Percentiles rank a stretch among this genome's conserved stretches.
Conservation (phyloP, 2,888 invertebrate genomes). For the Entomobrya proxima region DNA sequence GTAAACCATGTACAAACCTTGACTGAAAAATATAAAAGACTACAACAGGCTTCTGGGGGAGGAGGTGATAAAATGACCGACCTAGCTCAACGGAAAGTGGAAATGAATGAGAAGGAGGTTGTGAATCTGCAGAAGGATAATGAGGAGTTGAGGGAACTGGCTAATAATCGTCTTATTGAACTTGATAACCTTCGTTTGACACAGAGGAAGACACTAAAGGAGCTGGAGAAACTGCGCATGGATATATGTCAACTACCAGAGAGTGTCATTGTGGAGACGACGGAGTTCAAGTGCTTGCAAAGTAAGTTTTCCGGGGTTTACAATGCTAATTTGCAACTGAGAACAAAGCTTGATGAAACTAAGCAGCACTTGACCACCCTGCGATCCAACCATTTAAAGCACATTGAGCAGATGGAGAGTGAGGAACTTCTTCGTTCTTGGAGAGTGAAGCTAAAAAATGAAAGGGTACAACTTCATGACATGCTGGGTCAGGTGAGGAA, state of each 20-base stretch:
- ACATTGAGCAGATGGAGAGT: constrained; percentile 99
- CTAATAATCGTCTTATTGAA: constrained; percentile 94
- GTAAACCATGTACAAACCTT: constrained; percentile 73
- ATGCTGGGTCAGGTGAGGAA: constrained; percentile 93
- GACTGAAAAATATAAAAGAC: constrained; percentile 72
- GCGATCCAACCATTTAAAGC: constrained; percentile 94
- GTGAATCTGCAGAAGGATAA: constrained; percentile 93
- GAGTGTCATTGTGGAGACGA: constrained; percentile 96
- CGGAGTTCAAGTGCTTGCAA: constrained; percentile 98
- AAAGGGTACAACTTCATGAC: constrained; percentile 97
- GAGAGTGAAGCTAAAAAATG: constrained; percentile 93
- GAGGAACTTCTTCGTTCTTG: constrained; percentile 97
- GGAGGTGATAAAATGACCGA: constrained; percentile 76
- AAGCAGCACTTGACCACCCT: constrained; percentile 90
- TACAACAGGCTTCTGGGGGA: constrained; percentile 79
- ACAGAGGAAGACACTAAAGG: constrained; percentile 94
- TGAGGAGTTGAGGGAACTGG: constrained; percentile 94
- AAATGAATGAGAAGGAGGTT: constrained; percentile 79
- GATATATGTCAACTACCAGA: constrained; percentile 97
- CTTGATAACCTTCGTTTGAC: constrained; percentile 94
- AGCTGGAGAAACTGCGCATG: constrained; percentile 96
- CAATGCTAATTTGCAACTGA: constrained; percentile 97
- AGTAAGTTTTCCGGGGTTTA: constrained; percentile 98
- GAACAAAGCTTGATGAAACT: constrained; percentile 95
- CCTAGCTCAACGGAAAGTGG: constrained; percentile 76